Percentiles rank a stretch among this genome's conserved stretches.
Conservation (phyloP, 2,797 vertebrate genomes). For the Rhinatrema bivittatum region DNA sequence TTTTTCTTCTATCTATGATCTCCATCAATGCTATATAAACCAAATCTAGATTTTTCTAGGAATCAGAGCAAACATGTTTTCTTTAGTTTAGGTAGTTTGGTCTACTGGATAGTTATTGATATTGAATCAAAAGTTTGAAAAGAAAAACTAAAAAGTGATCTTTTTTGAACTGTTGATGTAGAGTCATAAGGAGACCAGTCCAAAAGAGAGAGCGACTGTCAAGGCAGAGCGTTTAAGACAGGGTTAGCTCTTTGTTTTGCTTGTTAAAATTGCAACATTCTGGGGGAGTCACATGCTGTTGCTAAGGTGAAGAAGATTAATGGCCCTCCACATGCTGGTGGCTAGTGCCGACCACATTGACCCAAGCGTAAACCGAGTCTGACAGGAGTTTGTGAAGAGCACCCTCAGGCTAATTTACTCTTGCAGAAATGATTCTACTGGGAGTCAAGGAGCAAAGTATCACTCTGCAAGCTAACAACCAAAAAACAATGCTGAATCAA, state of each 20-base stretch:
- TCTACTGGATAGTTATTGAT: no score
- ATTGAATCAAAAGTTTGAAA: no score
- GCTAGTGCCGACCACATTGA: constrained; percentile 24
- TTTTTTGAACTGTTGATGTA: constrained; percentile 1
- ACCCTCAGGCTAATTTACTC: constrained; percentile 27
- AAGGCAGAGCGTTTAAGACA: constrained; percentile 10
- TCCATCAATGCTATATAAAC: no score
- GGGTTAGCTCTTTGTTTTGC: constrained; percentile 11
- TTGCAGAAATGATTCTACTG: constrained; percentile 21
- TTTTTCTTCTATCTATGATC: no score
- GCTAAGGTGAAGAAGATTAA: constrained; percentile 34
- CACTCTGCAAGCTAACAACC: constrained; percentile 11
- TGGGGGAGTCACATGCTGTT: constrained; percentile 7
- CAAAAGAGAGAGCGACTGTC: not conserved
- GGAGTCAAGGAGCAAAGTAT: constrained; percentile 24
- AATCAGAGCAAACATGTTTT: no score
- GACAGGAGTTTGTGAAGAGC: constrained; percentile 23
- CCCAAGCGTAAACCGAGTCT: constrained; percentile 20
- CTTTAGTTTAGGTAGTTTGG: no score
- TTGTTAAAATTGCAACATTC: constrained; percentile 20
- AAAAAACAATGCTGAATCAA: constrained; percentile 1
- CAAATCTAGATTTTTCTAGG: no score
- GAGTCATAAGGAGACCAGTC: constrained; percentile 3
- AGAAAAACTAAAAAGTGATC: not conserved
- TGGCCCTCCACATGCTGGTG: constrained; percentile 21